Evolutionary conservation across 2,888 invertebrate species (phyloP).

Genomic region (Conistra vaccinii): DNA sequence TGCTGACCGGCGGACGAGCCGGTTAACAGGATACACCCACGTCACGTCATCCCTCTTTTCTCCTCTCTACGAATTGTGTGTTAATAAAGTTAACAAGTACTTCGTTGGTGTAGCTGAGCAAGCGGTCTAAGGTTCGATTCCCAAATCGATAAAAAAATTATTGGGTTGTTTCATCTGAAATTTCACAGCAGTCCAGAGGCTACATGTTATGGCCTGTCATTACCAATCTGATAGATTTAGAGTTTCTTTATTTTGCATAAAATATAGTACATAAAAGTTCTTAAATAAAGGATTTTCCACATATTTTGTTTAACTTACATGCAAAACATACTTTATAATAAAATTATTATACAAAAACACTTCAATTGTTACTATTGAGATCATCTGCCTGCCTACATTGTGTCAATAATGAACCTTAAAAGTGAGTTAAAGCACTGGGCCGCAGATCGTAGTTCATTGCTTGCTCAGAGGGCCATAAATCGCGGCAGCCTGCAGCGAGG

Average conservation of each 20-base stretch:
- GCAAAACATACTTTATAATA: no score
- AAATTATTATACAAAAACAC: no score
- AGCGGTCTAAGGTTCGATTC: not conserved
- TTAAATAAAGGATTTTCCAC: no score
- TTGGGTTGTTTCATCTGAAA: not conserved
- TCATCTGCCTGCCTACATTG: not conserved
- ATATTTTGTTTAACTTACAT: no score
- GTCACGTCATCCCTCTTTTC: constrained; percentile 6
- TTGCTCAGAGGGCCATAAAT: constrained; percentile 39
- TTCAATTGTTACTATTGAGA: no score
- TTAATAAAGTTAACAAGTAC: not conserved
- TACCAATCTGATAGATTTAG: no score
- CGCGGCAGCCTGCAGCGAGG: not conserved
- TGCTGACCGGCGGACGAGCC: not conserved
- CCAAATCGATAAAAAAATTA: not conserved
- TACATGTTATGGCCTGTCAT: not conserved
- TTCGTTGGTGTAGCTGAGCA: not conserved
- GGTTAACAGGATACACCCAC: constrained; percentile 50
- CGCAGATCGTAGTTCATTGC: constrained; percentile 29
- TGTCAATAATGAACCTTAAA: not conserved
- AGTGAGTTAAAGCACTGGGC: not conserved
- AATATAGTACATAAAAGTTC: no score
- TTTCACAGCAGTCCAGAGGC: not conserved
- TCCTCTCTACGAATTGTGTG: constrained; percentile 5
- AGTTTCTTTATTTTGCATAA: no score